Base-by-base conservation (phyloP, 1,140 invertebrate species). In the Ceratoteleas bidentatus region DNA sequence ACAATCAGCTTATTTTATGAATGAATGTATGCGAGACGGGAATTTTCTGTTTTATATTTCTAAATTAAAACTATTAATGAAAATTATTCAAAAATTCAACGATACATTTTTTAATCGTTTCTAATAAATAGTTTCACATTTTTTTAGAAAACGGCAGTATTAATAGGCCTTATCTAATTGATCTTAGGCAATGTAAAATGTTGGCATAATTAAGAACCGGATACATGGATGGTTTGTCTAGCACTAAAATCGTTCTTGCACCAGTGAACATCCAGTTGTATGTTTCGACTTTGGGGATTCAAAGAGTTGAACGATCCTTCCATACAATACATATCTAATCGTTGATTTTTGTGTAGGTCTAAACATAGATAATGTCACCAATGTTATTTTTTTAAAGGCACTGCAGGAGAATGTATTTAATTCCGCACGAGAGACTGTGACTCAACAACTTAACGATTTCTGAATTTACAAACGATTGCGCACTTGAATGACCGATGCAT, bases 291-390 rank as follows among this genome's bases (percentile, higher is more conserved):
- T 14, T 1, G 16, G n/a, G 24, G 32, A 45, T 56, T 49, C n/a
- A 45, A 43, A 43, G 33, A 33, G 16, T 33, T 24, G 49, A 77
- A 65, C 36, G n/a, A 68, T 73, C 69, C 77, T 80, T 73, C 77
- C 69, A 80, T 11, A 34, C 64, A 0, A 73, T 66, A 80, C 77
- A 80, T 80, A 80, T 80, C 69, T 65, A 4, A 70, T 65, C 68
- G 50, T 73, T 73, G 68, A 73, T 65, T 69, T 77, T 69, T 43
- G 11, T 57, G 57, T 40, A 49, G 33, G 6, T 34, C 24, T 53
- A 58, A 40, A 11, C 24, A n/a, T 68, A 76, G 38, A 32, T 33
- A 15, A 16, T 13, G 24, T n/a, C 6, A 45, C n/a, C 16, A 57
- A 15, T 32, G 45, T 40, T 70, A 60, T 58, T 64, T 62, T 74